Percentiles rank a stretch among this genome's conserved stretches.
phyloP scores from a whole-genome alignment of 2,113 vertebrate species.

The Trematocara macrostoma region DNA sequence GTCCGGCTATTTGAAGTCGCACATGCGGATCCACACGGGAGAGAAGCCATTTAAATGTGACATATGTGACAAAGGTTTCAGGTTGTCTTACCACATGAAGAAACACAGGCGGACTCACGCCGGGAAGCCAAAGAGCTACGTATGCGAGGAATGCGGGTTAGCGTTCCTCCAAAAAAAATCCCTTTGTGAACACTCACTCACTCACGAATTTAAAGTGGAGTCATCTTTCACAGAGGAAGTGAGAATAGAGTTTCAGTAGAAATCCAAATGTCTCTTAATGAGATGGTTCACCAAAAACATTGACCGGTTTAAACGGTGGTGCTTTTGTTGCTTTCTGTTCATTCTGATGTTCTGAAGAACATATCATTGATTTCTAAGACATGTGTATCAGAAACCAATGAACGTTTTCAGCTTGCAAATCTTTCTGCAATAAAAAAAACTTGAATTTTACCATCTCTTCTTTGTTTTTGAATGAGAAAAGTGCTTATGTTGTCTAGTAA shows the following conservation, averaged over 20 bases:
- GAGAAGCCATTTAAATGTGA: constrained; percentile 69
- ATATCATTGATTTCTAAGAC: not conserved
- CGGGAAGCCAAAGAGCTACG: constrained; percentile 45
- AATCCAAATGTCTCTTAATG: not conserved
- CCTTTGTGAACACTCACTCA: constrained; percentile 54
- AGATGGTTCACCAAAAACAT: not conserved
- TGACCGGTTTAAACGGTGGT: not conserved
- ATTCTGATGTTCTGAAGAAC: not conserved
- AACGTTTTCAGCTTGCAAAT: not conserved
- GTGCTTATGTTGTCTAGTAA: not conserved
- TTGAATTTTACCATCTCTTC: not conserved
- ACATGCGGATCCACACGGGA: constrained; percentile 72
- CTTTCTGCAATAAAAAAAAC: not conserved
- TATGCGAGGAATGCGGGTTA: constrained; percentile 53
- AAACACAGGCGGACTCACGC: constrained; percentile 63
- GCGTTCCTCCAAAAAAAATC: constrained; percentile 49
- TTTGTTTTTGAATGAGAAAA: not conserved
- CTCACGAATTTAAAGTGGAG: constrained; percentile 50
- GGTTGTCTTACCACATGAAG: constrained; percentile 69
- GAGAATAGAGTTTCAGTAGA: constrained; percentile 45
- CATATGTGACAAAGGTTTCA: constrained; percentile 60
- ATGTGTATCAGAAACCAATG: not conserved
- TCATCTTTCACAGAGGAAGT: constrained; percentile 26
- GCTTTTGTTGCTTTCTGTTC: not conserved
- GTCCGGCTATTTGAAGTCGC: constrained; percentile 67